Evolutionary conservation across 2,113 vertebrate genomes (phyloP).

Genomic region (Pelecanoides urinatrix): DNA sequence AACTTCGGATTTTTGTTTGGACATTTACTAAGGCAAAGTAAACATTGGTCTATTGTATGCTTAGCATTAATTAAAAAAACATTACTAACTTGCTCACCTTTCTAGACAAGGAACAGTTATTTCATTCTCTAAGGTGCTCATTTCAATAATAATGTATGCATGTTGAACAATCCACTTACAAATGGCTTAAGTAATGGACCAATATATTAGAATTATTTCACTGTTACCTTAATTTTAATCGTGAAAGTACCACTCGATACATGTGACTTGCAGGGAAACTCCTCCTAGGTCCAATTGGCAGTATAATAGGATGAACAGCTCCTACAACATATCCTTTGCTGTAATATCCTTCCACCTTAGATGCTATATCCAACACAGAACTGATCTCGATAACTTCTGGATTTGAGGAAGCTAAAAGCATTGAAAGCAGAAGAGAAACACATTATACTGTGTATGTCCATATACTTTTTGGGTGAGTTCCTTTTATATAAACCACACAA

Average conservation of each 20-base stretch:
- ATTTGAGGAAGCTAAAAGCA: constrained; percentile 72
- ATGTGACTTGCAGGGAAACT: constrained; percentile 86
- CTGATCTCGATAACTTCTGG: constrained; percentile 87
- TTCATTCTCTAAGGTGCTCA: neutral
- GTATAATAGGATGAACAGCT: constrained; percentile 89
- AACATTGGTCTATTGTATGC: neutral
- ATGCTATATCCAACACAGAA: constrained; percentile 86
- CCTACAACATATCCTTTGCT: constrained; percentile 85
- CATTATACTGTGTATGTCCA: neutral
- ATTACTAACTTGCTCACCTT: neutral
- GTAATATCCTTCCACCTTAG: constrained; percentile 90
- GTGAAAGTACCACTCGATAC: constrained; percentile 87
- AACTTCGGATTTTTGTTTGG: neutral
- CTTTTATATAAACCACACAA: constrained; percentile 13
- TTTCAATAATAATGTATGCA: neutral
- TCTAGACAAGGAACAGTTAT: neutral
- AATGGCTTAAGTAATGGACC: neutral
- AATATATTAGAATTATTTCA: neutral
- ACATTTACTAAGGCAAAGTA: neutral
- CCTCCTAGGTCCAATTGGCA: constrained; percentile 80
- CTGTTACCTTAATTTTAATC: constrained; percentile 82
- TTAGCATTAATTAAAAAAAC: neutral
- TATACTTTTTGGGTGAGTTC: neutral
- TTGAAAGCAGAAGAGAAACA: constrained; percentile 7
- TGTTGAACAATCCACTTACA: neutral